Conservation (phyloP, 2,888 invertebrate genomes). For the Pyrrhosoma nymphula region DNA sequence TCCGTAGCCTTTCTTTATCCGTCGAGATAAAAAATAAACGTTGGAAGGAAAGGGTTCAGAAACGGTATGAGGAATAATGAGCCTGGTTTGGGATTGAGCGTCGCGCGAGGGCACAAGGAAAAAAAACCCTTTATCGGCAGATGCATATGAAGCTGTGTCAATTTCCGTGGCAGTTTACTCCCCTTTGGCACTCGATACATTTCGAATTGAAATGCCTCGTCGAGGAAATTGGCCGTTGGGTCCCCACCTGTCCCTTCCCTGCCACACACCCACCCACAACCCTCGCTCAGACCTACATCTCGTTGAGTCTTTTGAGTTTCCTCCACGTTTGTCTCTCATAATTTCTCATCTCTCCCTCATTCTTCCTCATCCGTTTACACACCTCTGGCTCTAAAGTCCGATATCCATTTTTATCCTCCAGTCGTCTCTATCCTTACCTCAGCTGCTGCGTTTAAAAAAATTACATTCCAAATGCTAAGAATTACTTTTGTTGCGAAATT, state of each 20-base stretch:
- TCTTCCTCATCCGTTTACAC: no score
- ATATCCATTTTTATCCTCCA: no score
- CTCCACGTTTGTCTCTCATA: neutral
- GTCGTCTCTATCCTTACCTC: no score
- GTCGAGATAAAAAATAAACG: neutral
- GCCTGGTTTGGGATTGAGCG: neutral
- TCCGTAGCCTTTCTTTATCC: neutral
- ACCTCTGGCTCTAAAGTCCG: no score
- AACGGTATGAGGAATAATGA: neutral
- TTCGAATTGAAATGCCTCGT: neutral
- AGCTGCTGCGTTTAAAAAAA: no score
- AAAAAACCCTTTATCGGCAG: neutral
- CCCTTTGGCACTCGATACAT: neutral
- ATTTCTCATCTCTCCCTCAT: no score
- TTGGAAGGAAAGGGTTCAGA: neutral
- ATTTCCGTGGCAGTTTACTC: neutral
- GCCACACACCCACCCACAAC: neutral
- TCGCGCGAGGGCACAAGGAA: neutral
- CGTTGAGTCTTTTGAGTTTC: neutral
- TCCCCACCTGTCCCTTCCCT: neutral
- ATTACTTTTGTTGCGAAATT: no score
- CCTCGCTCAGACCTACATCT: neutral
- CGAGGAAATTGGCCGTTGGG: neutral
- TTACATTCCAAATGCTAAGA: no score
- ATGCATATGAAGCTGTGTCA: slow-evolving; percentile 15